Evolutionary conservation across 2,888 invertebrate genomes (phyloP).

Genomic region (Synergus laeviventris): DNA sequence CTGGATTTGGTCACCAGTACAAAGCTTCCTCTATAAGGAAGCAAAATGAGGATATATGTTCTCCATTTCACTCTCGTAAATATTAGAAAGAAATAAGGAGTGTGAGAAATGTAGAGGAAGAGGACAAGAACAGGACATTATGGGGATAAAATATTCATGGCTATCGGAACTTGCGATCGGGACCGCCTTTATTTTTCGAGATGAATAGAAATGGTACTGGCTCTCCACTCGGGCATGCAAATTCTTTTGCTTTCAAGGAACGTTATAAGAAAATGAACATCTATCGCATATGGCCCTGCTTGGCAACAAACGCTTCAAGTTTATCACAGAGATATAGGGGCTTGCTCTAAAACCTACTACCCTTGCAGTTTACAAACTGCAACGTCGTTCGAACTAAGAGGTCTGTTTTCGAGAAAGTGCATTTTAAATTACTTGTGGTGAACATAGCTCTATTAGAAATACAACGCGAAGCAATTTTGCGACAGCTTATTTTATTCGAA

Average conservation of each 20-base stretch:
- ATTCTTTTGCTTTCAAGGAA: slow-evolving; percentile 53
- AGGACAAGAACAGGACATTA: slow-evolving; percentile 57
- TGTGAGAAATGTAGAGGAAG: slow-evolving; percentile 36
- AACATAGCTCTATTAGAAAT: slow-evolving; percentile 18
- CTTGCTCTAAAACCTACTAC: slow-evolving; percentile 35
- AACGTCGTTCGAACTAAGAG: slow-evolving; percentile 39
- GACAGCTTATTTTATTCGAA: slow-evolving; percentile 18
- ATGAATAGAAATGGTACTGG: slow-evolving; percentile 68
- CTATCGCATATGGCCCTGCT: slow-evolving; percentile 30
- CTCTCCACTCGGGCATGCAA: slow-evolving; percentile 50
- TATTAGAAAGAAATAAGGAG: slow-evolving; percentile 15
- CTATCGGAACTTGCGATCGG: slow-evolving; percentile 69
- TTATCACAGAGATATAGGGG: slow-evolving; percentile 39
- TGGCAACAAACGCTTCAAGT: slow-evolving; percentile 37
- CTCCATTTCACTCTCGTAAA: not conserved
- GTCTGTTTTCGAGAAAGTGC: slow-evolving; percentile 38
- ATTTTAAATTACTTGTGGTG: slow-evolving; percentile 38
- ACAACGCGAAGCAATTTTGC: slow-evolving; percentile 17
- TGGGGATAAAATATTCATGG: slow-evolving; percentile 70
- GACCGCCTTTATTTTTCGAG: slow-evolving; percentile 68
- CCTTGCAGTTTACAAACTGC: slow-evolving; percentile 40
- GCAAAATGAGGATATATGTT: not conserved
- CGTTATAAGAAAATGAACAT: slow-evolving; percentile 7
- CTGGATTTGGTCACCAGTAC: no score
- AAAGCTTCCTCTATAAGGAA: no score